Base-by-base conservation (phyloP, 2,113 vertebrate genomes). In the Embiotoca jacksoni region DNA sequence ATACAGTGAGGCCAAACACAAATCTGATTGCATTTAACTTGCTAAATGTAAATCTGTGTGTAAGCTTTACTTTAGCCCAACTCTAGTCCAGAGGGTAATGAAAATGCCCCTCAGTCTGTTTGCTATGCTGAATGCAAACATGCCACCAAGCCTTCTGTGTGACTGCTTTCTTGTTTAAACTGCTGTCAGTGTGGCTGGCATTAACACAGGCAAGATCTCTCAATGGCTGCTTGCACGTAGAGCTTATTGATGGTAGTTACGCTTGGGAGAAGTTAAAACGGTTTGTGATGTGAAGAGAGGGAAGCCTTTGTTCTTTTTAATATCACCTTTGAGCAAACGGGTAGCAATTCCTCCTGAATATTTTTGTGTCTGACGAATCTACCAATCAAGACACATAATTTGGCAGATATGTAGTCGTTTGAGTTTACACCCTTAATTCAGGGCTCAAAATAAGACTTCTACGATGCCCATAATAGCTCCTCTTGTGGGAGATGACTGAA, bases 401-500 rank as follows among this genome's bases (percentile, higher is more conserved):
- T 37, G 37, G 37, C 37, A 37, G 37, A 37, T 5, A 37, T 37
- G 37, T 37, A 11, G 41, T 44, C 41, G 2, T 13, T 44, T 13
- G 4, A 11, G 10, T 44, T 44, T 13, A 44, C 41, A 11, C 41
- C 41, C 10, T 13, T 44, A 2, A 3, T 44, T 44, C 2, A 44
- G 13, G 2, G 13, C 10, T 23, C 23, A 23, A 23, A 84, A 39
- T 41, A 41, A 4, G 16, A 54, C 30, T 30, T 67, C 54, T 56
- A 14, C 56, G 36, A 56, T 59, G 32, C 23, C 41, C 44, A 14
- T 71, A 50, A 14, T 15, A 53, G 32, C 44, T 75, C 60, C 76
- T 49, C 68, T 65, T 71, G 15, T 75, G 70, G 72, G 54, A 63
- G 54, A 84, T 60, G 70, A 78, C 78, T 76, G 54, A 85, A 64